phyloP scores from a whole-genome alignment of 2,888 invertebrate genomes.

The Adelphocoris suturalis region DNA sequence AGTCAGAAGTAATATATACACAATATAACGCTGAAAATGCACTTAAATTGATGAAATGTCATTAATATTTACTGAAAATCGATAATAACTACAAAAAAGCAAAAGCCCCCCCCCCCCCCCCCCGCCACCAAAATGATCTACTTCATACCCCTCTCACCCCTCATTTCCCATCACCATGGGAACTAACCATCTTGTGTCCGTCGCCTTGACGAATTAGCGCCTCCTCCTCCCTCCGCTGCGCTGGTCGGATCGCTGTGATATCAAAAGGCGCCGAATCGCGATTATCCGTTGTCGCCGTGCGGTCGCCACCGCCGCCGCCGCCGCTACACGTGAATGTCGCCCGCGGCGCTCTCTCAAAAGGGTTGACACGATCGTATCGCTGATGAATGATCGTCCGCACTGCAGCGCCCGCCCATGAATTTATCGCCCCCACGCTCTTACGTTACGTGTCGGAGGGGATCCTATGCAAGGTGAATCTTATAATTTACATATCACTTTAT shows the following conservation, averaged over 20 bases:
- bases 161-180: background rate
- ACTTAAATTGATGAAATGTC: too few relatives aligned
- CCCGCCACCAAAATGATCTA: too few relatives aligned
- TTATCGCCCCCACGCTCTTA: constrained; percentile 26
- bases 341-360: constrained; percentile 29
- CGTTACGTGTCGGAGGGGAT: constrained; percentile 14
- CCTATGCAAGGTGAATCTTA: background rate
- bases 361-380: constrained; percentile 42
- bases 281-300: constrained; percentile 32
- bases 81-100: too few relatives aligned
- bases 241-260: background rate
- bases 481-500: background rate
- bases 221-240: background rate
- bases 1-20: too few relatives aligned
- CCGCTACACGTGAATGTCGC: constrained; percentile 6
- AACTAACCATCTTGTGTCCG: background rate
- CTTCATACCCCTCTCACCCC: background rate
- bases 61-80: too few relatives aligned
- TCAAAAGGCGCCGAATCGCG: constrained; percentile 26
- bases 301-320: background rate
- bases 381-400: constrained; percentile 39
- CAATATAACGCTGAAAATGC: too few relatives aligned
- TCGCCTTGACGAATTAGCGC: background rate
- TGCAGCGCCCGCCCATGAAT: constrained; percentile 28
- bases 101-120: too few relatives aligned